Evolutionary conservation across 92 coral and sea anemone genomes (phyloP), one percentile per base, ranked within the genome.

Genomic region (Epizoanthus scotinus): DNA sequence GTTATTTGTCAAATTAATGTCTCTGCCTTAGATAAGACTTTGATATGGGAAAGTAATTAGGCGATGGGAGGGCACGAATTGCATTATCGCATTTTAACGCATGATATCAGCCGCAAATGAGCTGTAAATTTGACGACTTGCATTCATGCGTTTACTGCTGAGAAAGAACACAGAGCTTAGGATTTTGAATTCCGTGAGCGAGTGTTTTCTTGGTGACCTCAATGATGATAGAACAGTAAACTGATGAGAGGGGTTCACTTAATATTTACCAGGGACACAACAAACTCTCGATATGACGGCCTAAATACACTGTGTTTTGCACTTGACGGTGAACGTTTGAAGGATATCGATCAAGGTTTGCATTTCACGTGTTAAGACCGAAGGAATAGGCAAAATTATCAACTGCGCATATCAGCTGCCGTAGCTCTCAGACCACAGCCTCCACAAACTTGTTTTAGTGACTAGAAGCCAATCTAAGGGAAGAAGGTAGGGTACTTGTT

Each of bases 1-100:
- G 69, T 27, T 28, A 4, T 44, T 52, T 71, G 27, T 71, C 60
- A 71, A 52, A 15, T 71, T 71, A 27, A 71, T 71, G 38, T 10
- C 9, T 21, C 63, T 49, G 28, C 22, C 28, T 71, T 27, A 71
- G 63, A 71, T 68, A 71, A 69, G 58, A 7, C 1, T 52, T 3
- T 71, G 55, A 47, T 47, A 71, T 40, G 62, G 55, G 44, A 53
- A 26, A 29, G 26, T 53, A 71, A 71, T 71, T 53, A 53, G 55
- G 26, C 40, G 62, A 17, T 26, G 78, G 73, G 55, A 52, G 63
- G 78, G 53, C 78, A 52, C 38, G 62, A 24, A 26, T 21, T 12
- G 27, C 53, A 53, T 71, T 71, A 71, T 71, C 78, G 31, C 78
- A 53, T 71, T 71, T 71, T 28, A 50, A 71, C 29, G 60, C 78